Evolutionary conservation across 2,797 vertebrate species (phyloP), one percentile per base, ranked within the genome.

Genomic region (Cryptoprocta ferox): DNA sequence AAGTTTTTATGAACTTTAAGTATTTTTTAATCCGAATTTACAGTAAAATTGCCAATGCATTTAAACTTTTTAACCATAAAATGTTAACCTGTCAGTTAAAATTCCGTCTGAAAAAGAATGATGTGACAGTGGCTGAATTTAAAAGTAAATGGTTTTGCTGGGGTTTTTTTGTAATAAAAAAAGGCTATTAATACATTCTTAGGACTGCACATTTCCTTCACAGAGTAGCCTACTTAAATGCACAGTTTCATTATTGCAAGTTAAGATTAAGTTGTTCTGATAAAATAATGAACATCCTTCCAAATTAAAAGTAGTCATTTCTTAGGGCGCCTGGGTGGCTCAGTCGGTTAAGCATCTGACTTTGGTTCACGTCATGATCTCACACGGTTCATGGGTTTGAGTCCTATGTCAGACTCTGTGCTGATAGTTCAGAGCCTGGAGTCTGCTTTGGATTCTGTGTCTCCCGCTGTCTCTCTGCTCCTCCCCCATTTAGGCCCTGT

Each of bases 251-350:
- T 91, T 90, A 66, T 95, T 92, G 19, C 87, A 95, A 88, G 45
- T 96, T 86, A 39, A 76, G 10, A 13, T 24, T 19, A 56, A 93
- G 59, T 97, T 92, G 81, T 30, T 73, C 61, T 94, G 79, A 81
- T 92, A 88, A 95, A 87, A 92, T 82, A 71, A 89, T 76, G 65
- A 93, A 80, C 92, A 83, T 94, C 61, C 94, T 90, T 98, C 68
- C 82, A 86, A 90, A 85, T 91, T 95, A 93, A 97, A 98, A 95
- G 35, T 81, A 89, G 5, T 9, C 56, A 24, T 59, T 59, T 24
- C 56, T 59, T 59, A 59, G 56, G 56, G 21, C 56, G 3, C 56
- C 3, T 59, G 56, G 19, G 56, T 59, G 56, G 21, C 56, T 59
- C 56, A 1, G 56, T 59, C 7, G 0, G 56, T 59, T 59, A 24